A percentile compares a stretch with the other conserved stretches of the same genome.
Conservation (phyloP, 2,797 vertebrate species). For the Sebastes glaucus region DNA sequence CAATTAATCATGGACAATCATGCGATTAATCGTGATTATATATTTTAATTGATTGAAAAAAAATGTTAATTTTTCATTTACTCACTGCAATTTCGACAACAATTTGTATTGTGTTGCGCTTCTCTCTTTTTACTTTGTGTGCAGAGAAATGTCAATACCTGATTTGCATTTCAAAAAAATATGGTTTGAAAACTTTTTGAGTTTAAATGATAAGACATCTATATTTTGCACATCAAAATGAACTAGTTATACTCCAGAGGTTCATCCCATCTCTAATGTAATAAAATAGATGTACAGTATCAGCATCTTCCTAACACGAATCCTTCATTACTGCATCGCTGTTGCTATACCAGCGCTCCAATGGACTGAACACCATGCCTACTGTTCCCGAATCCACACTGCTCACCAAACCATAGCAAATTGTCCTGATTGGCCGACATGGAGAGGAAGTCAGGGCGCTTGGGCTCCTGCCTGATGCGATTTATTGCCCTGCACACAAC, state of each 20-base stretch:
- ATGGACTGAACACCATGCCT: conserved; percentile 29
- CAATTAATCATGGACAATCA: too few species aligned
- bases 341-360: background rate
- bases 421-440: conserved; percentile 73
- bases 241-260: background rate
- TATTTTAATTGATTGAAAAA: too few species aligned
- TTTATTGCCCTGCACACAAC: conserved; percentile 74
- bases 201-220: background rate
- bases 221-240: background rate
- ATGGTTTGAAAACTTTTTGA: background rate
- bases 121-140: background rate
- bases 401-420: conserved; percentile 70
- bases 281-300: background rate
- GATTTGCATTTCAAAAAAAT: background rate
- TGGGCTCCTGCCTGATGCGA: conserved; percentile 71
- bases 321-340: conserved; percentile 6
- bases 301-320: background rate
- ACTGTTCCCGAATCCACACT: conserved; percentile 42
- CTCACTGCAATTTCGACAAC: background rate
- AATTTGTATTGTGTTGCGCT: background rate
- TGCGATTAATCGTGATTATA: too few species aligned
- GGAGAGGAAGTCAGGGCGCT: conserved; percentile 57
- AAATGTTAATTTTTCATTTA: background rate
- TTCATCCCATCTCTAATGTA: background rate
- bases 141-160: background rate